phyloP scores from a whole-genome alignment of 2,113 vertebrate species.

The Phodopus roborovskii region DNA sequence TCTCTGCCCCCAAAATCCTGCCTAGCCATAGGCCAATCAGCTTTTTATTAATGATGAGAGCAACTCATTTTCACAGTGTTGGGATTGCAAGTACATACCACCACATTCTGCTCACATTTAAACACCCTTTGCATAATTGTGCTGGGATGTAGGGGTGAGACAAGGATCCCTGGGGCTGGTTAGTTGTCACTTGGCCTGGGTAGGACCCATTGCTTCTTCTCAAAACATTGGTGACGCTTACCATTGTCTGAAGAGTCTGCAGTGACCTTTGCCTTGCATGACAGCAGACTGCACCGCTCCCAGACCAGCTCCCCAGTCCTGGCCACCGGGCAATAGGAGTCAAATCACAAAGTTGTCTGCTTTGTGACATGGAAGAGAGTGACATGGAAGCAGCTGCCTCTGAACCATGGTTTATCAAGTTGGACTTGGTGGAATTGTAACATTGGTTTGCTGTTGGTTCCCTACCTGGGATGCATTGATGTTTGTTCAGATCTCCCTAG shows the following conservation, averaged over 20 bases:
- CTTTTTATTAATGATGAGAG: too few relatives aligned
- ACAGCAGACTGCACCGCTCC: too few relatives aligned
- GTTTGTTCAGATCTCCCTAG: neutral
- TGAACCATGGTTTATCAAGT: neutral
- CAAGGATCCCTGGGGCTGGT: neutral
- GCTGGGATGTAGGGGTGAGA: too few relatives aligned
- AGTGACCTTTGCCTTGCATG: neutral
- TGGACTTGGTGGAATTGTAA: neutral
- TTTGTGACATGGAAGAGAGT: neutral
- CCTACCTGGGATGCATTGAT: neutral
- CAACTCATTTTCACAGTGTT: too few relatives aligned
- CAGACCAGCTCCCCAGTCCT: too few relatives aligned
- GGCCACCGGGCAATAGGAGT: neutral
- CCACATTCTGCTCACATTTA: neutral
- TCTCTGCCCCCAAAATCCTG: too few relatives aligned
- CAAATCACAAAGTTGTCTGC: accelerated
- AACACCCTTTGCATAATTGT: neutral
- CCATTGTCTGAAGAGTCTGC: neutral
- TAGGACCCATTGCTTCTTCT: neutral
- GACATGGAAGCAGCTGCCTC: neutral
- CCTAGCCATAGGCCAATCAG: too few relatives aligned
- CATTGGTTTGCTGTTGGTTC: neutral
- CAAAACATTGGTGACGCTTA: accelerated
- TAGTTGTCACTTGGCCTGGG: neutral
- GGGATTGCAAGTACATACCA: neutral